Conservation (phyloP, 2,797 vertebrate species). For the Danio aesculapii region DNA sequence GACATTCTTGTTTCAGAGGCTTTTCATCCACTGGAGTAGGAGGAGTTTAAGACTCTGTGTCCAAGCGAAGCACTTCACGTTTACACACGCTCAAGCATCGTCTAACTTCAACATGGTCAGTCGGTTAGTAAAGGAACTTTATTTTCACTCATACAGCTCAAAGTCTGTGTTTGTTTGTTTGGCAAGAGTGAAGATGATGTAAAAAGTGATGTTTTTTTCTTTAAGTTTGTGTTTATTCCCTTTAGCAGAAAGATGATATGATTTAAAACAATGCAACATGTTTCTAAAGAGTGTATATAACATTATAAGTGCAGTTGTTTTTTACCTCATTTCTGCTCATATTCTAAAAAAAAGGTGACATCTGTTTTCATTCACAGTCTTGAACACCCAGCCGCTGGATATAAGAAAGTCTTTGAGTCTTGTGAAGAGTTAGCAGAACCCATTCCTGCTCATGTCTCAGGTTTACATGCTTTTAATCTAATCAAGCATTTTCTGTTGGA, state of each 20-base stretch:
- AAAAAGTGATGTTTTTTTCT: neutral
- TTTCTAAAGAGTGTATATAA: neutral
- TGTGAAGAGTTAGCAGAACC: slow-evolving; percentile 91
- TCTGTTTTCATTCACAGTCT: slow-evolving; percentile 78
- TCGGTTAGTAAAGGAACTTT: slow-evolving; percentile 68
- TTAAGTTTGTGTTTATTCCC: no score
- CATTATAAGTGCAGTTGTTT: neutral
- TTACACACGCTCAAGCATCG: neutral
- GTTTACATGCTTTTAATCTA: slow-evolving; percentile 68
- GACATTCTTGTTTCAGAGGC: slow-evolving; percentile 54
- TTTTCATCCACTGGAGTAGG: slow-evolving; percentile 44
- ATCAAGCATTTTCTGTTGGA: neutral
- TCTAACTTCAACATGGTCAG: slow-evolving; percentile 71
- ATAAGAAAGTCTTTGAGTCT: slow-evolving; percentile 93
- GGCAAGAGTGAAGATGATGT: neutral
- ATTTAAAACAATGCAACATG: neutral
- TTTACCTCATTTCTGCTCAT: no score
- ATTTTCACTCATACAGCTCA: neutral
- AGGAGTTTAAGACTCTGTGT: slow-evolving; percentile 17
- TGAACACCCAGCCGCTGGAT: slow-evolving; percentile 91
- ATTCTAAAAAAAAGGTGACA: neutral
- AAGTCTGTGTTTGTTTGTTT: no score
- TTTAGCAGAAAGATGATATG: no score
- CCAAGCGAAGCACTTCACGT: neutral
- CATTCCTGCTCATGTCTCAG: slow-evolving; percentile 82